Percentiles rank a stretch among this genome's conserved stretches.
Conservation (phyloP, 2,888 invertebrate genomes). For the Diarsia rubi region DNA sequence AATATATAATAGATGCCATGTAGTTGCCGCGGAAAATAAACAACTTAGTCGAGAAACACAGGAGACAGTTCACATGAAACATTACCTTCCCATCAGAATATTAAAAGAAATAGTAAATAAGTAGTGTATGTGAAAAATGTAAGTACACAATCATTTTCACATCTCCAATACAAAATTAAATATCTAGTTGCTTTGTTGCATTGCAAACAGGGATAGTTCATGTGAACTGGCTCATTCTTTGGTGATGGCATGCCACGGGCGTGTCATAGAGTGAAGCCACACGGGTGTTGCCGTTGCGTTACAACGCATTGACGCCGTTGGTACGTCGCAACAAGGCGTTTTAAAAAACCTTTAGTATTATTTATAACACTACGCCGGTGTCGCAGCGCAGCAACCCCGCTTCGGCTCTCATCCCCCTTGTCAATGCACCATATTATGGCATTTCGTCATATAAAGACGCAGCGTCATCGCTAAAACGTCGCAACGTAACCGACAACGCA, state of each 20-base stretch:
- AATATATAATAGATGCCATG: constrained; percentile 54
- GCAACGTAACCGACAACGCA: constrained; percentile 6
- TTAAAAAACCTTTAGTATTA: not conserved
- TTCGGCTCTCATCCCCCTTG: not conserved
- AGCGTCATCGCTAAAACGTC: not conserved
- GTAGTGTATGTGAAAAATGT: constrained; percentile 4
- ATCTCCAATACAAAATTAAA: constrained; percentile 38
- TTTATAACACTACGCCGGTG: not conserved
- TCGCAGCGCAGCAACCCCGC: not conserved
- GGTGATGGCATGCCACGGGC: constrained; percentile 68
- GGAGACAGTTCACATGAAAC: constrained; percentile 68
- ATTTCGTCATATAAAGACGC: not conserved
- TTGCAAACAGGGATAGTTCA: constrained; percentile 53
- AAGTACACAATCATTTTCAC: constrained; percentile 17
- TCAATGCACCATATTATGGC: not conserved
- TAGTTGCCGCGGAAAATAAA: constrained; percentile 55
- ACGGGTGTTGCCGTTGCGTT: constrained; percentile 11
- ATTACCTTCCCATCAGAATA: constrained; percentile 24
- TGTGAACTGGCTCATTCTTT: constrained; percentile 76
- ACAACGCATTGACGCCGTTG: not conserved
- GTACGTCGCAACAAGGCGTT: not conserved
- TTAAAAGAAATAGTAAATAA: constrained; percentile 19
- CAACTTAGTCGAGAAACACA: constrained; percentile 46
- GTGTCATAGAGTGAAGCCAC: constrained; percentile 38
- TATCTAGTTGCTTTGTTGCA: constrained; percentile 22